Percentiles rank a stretch among this genome's conserved stretches.
These are phyloP conservation scores for Monopterus albus DNA, from an alignment of 2,113 vertebrate species.

Conservation along the genomic window DNA sequence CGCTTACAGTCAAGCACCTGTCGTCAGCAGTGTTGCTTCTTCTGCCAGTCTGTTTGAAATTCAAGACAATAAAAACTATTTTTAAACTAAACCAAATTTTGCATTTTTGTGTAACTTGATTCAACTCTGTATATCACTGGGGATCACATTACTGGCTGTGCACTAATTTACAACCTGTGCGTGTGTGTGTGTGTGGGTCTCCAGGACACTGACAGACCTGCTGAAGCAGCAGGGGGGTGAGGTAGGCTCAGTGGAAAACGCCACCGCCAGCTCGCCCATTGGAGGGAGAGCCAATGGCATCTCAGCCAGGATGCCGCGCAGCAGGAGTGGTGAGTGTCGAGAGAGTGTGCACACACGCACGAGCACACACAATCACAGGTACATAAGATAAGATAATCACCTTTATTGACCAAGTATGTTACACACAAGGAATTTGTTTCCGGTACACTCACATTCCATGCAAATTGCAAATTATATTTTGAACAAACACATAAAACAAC, in stretches of 20 bases:
- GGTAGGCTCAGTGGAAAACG: constrained; percentile 63
- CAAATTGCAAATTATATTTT: too few species aligned
- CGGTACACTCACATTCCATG: too few species aligned
- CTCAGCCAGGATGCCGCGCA: constrained; percentile 79
- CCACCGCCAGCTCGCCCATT: constrained; percentile 39
- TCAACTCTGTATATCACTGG: neutral
- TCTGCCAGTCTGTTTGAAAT: too few species aligned
- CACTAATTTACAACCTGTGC: neutral
- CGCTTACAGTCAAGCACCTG: too few species aligned
- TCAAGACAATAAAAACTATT: too few species aligned
- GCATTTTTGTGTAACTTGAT: neutral
- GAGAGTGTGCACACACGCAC: neutral
- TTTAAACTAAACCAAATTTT: too few species aligned
- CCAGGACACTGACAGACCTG: constrained; percentile 81
- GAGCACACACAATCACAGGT: neutral
- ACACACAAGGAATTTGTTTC: too few species aligned
- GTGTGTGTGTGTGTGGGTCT: constrained; percentile 32
- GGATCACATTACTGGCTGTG: neutral
- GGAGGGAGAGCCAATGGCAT: constrained; percentile 72
- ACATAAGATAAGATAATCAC: too few species aligned
- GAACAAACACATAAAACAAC: too few species aligned
- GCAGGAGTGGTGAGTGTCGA: constrained; percentile 78
- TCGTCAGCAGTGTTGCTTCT: neutral
- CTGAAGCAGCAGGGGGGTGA: constrained; percentile 82
- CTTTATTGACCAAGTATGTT: too few species aligned